Conservation (phyloP, 2,888 invertebrate genomes). For the Bombylius major region DNA sequence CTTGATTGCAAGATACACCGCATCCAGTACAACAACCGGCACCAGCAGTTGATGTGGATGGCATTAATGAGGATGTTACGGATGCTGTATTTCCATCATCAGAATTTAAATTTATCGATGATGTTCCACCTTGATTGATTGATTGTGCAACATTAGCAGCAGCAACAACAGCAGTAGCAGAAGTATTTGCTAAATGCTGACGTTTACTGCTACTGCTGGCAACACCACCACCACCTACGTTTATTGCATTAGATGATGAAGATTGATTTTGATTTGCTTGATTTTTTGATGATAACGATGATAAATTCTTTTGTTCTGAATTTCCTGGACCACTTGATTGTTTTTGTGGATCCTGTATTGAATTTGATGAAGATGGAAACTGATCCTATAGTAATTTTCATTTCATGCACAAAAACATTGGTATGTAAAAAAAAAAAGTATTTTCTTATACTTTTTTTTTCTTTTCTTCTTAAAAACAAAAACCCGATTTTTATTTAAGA, state of each 20-base stretch:
- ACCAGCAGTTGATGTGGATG: not conserved
- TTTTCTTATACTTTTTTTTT: too few species aligned
- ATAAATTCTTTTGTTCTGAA: not conserved
- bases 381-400: not conserved
- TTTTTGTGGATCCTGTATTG: not conserved
- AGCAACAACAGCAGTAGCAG: not conserved
- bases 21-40: constrained; percentile 40
- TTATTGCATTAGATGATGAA: too few species aligned
- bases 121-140: too few species aligned
- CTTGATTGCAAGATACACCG: constrained; percentile 61
- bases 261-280: too few species aligned
- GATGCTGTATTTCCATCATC: not conserved
- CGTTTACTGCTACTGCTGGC: too few species aligned
- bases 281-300: not conserved
- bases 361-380: not conserved
- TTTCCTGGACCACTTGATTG: not conserved
- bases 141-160: too few species aligned
- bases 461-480: too few species aligned
- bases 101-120: too few species aligned
- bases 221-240: too few species aligned
- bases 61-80: not conserved
- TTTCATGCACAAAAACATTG: not conserved
- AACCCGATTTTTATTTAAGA: too few species aligned
- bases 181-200: not conserved
- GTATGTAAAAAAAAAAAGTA: not conserved